Evolutionary conservation across 2,113 vertebrate genomes (phyloP), one percentile per base, ranked within the genome.

Genomic region (Aptenodytes forsteri): DNA sequence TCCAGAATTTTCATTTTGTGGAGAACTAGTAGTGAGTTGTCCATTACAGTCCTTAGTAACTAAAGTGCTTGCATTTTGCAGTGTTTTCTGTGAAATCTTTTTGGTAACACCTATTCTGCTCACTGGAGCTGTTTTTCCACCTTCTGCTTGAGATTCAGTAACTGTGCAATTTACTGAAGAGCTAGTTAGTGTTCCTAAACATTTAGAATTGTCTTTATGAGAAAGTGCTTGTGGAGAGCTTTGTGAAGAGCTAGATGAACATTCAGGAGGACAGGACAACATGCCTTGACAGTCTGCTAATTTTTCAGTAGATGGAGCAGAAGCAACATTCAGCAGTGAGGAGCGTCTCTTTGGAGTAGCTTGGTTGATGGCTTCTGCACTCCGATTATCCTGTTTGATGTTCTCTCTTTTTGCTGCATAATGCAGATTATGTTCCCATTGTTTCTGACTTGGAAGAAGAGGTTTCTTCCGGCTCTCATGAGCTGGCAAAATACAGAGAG

Each of bases 31-130:
- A 38, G 47, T 9, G 49, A 88, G 67, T 8, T 85, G 92, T 86
- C 70, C 72, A 14, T 65, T 88, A 78, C 55, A 92, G 80, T 92
- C 73, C 66, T 89, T 71, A 36, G 15, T 87, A 83, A 52, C 22
- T 83, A 58, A 92, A 95, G 61, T 95, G 59, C 87, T 92, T 91
- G 82, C 71, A 85, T 91, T 96, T 95, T 90, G 91, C 56, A 22
- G 70, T 91, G 92, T 71, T 91, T 65, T 83, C 89, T 87, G 89
- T 83, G 78, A 87, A 86, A 49, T 80, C 55, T 83, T 77, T 83
- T 95, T 87, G 76, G n/a, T 80, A 59, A 90, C 61, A 89, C 18
- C 61, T 54, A 10, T 54, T 85, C 84, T 92, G 56, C 55, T 94
- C 52, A 32, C n/a, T 64, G 78, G 90, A 93, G 89, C 80, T 65